These are phyloP conservation scores for Ochropleura plecta DNA, from an alignment of 2,888 invertebrate species.

Conservation along the genomic window DNA sequence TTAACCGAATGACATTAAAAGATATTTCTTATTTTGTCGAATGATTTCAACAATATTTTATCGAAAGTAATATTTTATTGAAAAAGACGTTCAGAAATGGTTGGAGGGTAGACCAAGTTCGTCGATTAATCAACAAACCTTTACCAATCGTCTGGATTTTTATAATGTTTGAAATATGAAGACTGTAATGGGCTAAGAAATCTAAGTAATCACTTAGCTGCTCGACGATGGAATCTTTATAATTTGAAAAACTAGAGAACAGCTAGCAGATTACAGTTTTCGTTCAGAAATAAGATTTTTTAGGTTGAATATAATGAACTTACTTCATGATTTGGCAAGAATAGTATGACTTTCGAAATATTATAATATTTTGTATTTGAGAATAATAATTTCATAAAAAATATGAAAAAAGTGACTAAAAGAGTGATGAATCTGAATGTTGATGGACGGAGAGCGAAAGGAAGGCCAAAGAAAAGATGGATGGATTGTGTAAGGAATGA, in stretches of 20 bases:
- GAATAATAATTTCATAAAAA: no score
- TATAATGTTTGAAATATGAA: slow-evolving; percentile 34
- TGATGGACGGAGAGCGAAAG: no score
- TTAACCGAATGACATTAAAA: background rate
- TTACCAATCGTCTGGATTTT: slow-evolving; percentile 40
- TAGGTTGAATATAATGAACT: background rate
- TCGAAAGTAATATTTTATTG: slow-evolving; percentile 29
- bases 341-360: no score
- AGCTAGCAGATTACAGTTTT: background rate
- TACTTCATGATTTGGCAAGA: no score
- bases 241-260: background rate
- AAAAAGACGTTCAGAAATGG: slow-evolving; percentile 16
- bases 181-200: slow-evolving; percentile 26
- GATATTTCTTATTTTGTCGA: background rate
- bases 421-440: no score
- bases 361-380: no score
- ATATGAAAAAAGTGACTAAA: no score
- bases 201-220: slow-evolving; percentile 22
- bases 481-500: no score
- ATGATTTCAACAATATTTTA: background rate
- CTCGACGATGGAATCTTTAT: background rate
- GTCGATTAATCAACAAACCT: slow-evolving; percentile 46
- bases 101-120: slow-evolving; percentile 28
- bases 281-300: background rate
- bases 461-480: no score